Conservation (phyloP, 2,113 vertebrate genomes). For the Phrynosoma blainvillii region DNA sequence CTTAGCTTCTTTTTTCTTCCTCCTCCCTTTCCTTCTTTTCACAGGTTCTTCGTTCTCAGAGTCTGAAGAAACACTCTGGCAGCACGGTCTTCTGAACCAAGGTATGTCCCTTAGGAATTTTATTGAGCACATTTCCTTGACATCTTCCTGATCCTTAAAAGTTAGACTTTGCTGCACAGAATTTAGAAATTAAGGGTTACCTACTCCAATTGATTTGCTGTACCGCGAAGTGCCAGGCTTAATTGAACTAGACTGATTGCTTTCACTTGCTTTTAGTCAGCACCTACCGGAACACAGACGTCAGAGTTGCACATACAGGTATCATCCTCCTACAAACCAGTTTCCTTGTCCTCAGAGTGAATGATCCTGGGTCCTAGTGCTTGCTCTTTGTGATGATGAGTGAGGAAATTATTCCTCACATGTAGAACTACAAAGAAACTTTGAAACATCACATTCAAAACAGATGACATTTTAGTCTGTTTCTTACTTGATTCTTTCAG, state of each 20-base stretch:
- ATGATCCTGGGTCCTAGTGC: constrained; percentile 64
- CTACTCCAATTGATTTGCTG: neutral
- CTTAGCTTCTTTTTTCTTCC: constrained; percentile 77
- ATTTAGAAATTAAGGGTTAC: constrained; percentile 13
- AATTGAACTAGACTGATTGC: neutral
- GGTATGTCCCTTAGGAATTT: constrained; percentile 44
- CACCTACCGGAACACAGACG: constrained; percentile 64
- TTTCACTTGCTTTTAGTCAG: constrained; percentile 46
- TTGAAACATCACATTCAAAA: neutral
- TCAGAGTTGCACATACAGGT: constrained; percentile 56
- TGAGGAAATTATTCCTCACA: neutral
- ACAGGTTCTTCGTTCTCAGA: constrained; percentile 63
- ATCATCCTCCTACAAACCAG: constrained; percentile 62
- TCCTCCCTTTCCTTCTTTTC: constrained; percentile 70
- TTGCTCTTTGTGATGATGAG: constrained; percentile 23
- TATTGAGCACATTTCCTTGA: constrained; percentile 37
- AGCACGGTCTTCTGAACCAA: constrained; percentile 53
- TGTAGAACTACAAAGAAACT: neutral
- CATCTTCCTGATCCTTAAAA: constrained; percentile 60
- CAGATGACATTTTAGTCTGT: neutral
- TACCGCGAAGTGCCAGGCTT: neutral
- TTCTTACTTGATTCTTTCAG: neutral
- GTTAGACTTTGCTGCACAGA: neutral
- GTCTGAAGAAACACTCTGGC: constrained; percentile 47
- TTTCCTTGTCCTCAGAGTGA: constrained; percentile 45